phyloP scores from a whole-genome alignment of 1,140 invertebrate genomes.

The Yoshiicerus persimilis region DNA sequence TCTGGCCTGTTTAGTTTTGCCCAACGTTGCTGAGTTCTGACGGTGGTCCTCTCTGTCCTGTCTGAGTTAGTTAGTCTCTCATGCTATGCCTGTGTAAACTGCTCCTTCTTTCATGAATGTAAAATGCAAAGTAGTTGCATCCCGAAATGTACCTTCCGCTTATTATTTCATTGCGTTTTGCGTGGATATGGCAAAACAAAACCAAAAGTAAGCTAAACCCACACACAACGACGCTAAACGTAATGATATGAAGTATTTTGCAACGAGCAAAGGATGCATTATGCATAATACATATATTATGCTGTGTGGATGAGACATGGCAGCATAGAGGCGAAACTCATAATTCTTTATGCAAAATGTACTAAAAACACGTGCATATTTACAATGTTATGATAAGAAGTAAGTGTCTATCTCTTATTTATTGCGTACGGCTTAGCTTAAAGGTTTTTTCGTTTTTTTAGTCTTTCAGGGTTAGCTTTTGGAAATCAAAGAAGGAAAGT shows the following conservation, averaged over 20 bases:
- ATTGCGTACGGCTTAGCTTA: not conserved
- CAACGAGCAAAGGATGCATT: not conserved
- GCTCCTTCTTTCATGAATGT: not conserved
- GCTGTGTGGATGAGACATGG: not conserved
- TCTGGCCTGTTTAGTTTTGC: not conserved
- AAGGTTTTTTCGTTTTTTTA: not conserved
- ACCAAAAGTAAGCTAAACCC: not conserved
- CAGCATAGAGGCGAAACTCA: not conserved
- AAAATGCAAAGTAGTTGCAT: not conserved
- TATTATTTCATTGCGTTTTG: not conserved
- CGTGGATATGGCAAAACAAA: too few relatives aligned
- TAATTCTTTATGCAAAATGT: not conserved
- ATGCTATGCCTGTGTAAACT: not conserved
- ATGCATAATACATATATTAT: not conserved
- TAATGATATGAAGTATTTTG: not conserved
- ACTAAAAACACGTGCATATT: not conserved
- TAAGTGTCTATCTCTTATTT: conserved; percentile 13
- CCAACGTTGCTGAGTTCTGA: not conserved
- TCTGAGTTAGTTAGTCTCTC: not conserved
- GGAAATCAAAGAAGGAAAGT: not conserved
- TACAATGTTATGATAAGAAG: not conserved
- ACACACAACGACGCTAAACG: not conserved
- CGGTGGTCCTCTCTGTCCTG: not conserved
- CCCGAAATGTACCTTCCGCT: not conserved
- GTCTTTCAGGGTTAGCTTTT: not conserved